Percentiles rank a stretch among this genome's conserved stretches.
Conservation (phyloP, 2,888 invertebrate genomes). For the Macrophya alboannulata region DNA sequence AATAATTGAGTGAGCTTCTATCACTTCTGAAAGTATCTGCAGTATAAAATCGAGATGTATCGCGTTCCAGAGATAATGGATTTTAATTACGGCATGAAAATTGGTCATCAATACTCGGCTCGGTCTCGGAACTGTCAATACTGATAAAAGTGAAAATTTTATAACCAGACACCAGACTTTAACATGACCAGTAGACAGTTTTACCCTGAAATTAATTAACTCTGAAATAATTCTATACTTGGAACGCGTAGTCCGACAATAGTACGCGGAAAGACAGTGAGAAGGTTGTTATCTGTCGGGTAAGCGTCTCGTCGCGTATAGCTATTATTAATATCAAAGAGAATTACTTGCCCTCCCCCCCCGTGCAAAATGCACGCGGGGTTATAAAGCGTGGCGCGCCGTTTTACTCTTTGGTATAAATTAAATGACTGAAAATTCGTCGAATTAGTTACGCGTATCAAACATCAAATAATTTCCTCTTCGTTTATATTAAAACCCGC, state of each 20-base stretch:
- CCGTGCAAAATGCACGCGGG: conserved; percentile 6
- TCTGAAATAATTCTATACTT: background rate
- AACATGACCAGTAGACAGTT: background rate
- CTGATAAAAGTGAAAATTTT: background rate
- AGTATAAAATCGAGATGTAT: background rate
- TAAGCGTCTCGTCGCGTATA: conserved; percentile 59
- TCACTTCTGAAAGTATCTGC: background rate
- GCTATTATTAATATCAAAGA: conserved; percentile 63
- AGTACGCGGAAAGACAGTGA: background rate
- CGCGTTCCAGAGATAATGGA: too few species aligned
- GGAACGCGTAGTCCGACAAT: conserved; percentile 26
- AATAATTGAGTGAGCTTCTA: background rate
- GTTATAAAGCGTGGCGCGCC: background rate
- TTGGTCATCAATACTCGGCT: background rate
- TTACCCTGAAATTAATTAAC: background rate
- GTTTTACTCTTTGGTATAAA: conserved; percentile 38
- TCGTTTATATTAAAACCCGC: conserved; percentile 33
- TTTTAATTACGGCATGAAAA: background rate
- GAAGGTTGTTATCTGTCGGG: conserved; percentile 31
- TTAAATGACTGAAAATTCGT: conserved; percentile 35
- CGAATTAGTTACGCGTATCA: conserved; percentile 41
- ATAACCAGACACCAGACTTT: background rate
- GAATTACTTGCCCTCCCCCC: conserved; percentile 53
- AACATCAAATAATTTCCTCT: conserved; percentile 43
- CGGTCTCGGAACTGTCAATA: background rate